Evolutionary conservation across 2,888 invertebrate species (phyloP), one percentile per base, ranked within the genome.

Genomic region (Syritta pipiens): DNA sequence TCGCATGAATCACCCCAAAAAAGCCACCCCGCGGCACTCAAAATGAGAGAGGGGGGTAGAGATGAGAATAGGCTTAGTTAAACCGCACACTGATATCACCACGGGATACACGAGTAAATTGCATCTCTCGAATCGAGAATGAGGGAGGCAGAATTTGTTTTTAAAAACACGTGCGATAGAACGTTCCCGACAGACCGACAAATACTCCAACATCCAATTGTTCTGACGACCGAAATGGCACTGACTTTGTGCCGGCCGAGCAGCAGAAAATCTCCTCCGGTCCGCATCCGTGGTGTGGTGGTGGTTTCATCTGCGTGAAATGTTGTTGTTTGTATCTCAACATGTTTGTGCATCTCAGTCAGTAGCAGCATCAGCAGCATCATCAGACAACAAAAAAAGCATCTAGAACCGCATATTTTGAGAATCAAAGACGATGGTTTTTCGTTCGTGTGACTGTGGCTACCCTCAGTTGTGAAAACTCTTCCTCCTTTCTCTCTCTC

Each of bases 221-320:
- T 76, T 59, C 44, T 69, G 76, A 71, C 76, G 67, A 81, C 71
- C 81, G 76, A 81, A 71, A 67, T 67, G 71, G 60, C 81, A 81
- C 81, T 81, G 71, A 76, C 71, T 69, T n/a, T n/a, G n/a, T n/a
- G n/a, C 30, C 44, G 28, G 44, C 48, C 57, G 60, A 10, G 40
- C 63, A 42, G 63, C 42, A 44, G 63, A 53, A 68, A 69, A 59
- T 72, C 72, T 60, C 72, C 60, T 62, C 51, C 60, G 40, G 10
- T 28, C 30, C 10, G 9, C 7, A 9, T 14, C 6, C 14, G 4
- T 9, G 19, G 2, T 6, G 14, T 2, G 2, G 22, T 4, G 10
- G n/a, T 12, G 26, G 9, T 26, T 26, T 26, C n/a, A n/a, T n/a
- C n/a, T n/a, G n/a, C n/a, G 26, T 5, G 26, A 9, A 26, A 5